Percentiles rank a stretch among this genome's conserved stretches.
Evolutionary conservation across 2,888 invertebrate species (phyloP).

Genomic region (Drosophila percnosoma): DNA sequence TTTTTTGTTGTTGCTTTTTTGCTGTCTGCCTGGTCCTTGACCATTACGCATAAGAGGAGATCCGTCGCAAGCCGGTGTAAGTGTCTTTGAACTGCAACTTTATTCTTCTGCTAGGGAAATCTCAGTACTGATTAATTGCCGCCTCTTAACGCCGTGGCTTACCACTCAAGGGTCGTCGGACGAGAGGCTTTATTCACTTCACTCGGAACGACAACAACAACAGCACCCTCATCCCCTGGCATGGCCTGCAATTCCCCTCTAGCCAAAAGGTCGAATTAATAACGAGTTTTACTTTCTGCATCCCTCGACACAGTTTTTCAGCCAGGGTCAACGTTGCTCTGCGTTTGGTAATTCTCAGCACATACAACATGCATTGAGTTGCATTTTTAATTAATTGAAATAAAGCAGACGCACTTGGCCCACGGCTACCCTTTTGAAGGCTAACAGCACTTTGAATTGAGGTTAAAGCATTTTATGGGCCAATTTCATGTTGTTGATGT

Average conservation of each 20-base stretch:
- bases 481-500: conserved; percentile 22
- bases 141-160: conserved; percentile 68
- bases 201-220: conserved; percentile 11
- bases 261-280: conserved; percentile 53
- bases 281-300: conserved; percentile 55
- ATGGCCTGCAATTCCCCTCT: conserved; percentile 26
- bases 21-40: conserved; percentile 12
- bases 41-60: conserved; percentile 31
- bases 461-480: conserved; percentile 36
- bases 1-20: conserved; percentile 4
- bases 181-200: conserved; percentile 46
- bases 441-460: conserved; percentile 35
- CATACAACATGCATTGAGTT: conserved; percentile 64
- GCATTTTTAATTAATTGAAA: conserved; percentile 74
- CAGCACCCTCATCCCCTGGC: conserved; percentile 18
- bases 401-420: conserved; percentile 54
- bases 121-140: conserved; percentile 68
- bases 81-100: conserved; percentile 48
- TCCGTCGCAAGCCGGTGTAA: conserved; percentile 25
- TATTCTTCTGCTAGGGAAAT: conserved; percentile 41
- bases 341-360: conserved; percentile 35
- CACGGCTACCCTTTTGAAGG: conserved; percentile 44
- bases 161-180: conserved; percentile 57
- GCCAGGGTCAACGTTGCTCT: conserved; percentile 46
- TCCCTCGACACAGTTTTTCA: conserved; percentile 55